Evolutionary conservation across 2,888 invertebrate genomes (phyloP), one percentile per base, ranked within the genome.

Genomic region (Willowsia nigromaculata): DNA sequence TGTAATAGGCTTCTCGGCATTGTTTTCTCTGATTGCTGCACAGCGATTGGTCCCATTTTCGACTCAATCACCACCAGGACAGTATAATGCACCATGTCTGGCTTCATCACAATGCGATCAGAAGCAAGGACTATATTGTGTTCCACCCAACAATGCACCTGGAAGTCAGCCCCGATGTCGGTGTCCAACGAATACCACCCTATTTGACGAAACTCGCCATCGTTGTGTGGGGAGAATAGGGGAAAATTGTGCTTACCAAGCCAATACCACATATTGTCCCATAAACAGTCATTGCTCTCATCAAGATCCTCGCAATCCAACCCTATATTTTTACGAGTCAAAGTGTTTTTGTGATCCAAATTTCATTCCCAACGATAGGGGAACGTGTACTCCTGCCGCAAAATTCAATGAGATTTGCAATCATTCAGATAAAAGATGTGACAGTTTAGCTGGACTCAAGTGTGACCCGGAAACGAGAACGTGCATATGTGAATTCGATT

Each of bases 311-410:
- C 82, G 85, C 18, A 85, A 90, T 80, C 85, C 90, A 5, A 68
- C 84, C 22, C 74, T 90, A 22, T 91, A 91, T 76, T 91, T 78
- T 85, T 89, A 90, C 40, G 90, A 91, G 25, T 65, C 88, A 9
- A 88, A 84, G 50, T 91, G 91, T 37, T 91, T 91, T 76, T 91
- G 91, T 50, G 90, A 91, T 82, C 83, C 88, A 13, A 85, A 88
- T 53, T 90, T 56, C 68, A 88, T 91, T 37, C 86, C 84, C 0
- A 85, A 88, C 33, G 78, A 88, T 9, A 40, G 78, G 15, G 91
- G 91, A 22, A 90, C 85, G 13, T 91, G 91, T 43, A 43, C 74
- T 11, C 68, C 85, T 4, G 90, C 90, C 4, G 90, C 90, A 25
- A 88, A 84, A 50, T 91, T 56, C 56, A 85, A 78, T 18, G 89